Evolutionary conservation across 2,113 vertebrate genomes (phyloP).

Genomic region (Talpa occidentalis): DNA sequence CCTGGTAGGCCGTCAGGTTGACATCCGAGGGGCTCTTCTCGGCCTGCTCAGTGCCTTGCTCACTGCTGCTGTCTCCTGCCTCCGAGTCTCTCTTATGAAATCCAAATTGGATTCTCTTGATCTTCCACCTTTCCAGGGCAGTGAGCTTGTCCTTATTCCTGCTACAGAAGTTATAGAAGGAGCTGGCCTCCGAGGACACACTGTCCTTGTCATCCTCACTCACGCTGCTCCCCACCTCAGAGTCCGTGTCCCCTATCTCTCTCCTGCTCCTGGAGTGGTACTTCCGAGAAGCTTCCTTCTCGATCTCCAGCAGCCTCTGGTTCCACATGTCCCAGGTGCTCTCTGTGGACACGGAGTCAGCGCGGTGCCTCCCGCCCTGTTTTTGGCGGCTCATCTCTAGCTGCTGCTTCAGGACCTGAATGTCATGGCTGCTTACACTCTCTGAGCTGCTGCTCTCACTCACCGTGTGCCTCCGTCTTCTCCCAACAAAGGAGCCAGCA

Average conservation of each 20-base stretch:
- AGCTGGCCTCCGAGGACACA: slow-evolving; percentile 91
- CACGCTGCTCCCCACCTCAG: slow-evolving; percentile 67
- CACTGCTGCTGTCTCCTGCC: slow-evolving; percentile 72
- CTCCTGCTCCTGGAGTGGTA: slow-evolving; percentile 81
- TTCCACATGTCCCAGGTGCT: slow-evolving; percentile 94
- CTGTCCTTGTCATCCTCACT: slow-evolving; percentile 90
- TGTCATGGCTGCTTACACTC: slow-evolving; percentile 91
- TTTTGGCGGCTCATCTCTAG: slow-evolving; percentile 79
- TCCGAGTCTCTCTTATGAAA: slow-evolving; percentile 94
- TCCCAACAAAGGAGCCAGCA: slow-evolving; percentile 61
- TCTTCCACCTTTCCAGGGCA: slow-evolving; percentile 94
- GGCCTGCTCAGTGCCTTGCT: slow-evolving; percentile 71
- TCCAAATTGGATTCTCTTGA: slow-evolving; percentile 97
- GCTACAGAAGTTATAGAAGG: slow-evolving; percentile 96
- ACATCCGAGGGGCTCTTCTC: slow-evolving; percentile 86
- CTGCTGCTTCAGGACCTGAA: slow-evolving; percentile 87
- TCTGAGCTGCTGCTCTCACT: slow-evolving; percentile 85
- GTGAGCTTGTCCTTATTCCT: slow-evolving; percentile 95
- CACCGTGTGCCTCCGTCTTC: slow-evolving; percentile 52
- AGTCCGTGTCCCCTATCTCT: slow-evolving; percentile 1
- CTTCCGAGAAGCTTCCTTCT: slow-evolving; percentile 89
- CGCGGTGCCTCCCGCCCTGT: slow-evolving; percentile 72
- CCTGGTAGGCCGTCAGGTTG: slow-evolving; percentile 94
- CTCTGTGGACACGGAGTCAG: slow-evolving; percentile 87
- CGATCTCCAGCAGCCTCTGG: slow-evolving; percentile 92